Base-by-base conservation (phyloP, 2,888 invertebrate genomes). In the Drosophila kanekoi region DNA sequence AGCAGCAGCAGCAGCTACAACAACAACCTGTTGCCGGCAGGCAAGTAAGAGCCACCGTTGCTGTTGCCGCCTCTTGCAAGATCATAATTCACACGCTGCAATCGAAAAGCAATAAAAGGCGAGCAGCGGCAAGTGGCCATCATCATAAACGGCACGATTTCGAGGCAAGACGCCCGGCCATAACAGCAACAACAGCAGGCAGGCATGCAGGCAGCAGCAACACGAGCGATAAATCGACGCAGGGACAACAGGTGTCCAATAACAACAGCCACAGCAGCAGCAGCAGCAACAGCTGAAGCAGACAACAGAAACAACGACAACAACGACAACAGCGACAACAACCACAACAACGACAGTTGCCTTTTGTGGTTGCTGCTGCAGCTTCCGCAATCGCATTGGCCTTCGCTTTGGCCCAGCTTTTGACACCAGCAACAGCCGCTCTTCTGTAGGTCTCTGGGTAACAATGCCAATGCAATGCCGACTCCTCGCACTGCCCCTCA, bases 1-100 rank as follows among this genome's bases (percentile, higher is more conserved):
- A 71, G 33, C 64, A 56, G 10, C 59, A 60, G 20, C 65, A 52
- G 13, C 72, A 61, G 47, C 58, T 40, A n/a, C 45, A 58, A 4
- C 45, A 60, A 14, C 68, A 58, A 63, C 79, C 77, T 74, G 63
- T 64, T 81, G 76, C 66, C 58, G 37, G 40, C 45, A 48, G 49
- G 40, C 33, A 44, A 37, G 14, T 63, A 61, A 61, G 49, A 53
- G 38, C 20, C 60, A 59, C 38, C 60, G 13, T 13, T 60, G 40
- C 38, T 61, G 40, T 38, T 38, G 62, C n/a, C 57, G 35, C 41
- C 76, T 56, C 49, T 72, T 58, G 63, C 61, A 72, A 68, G 79
- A 72, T 79, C 79, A 84, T 83, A 83, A 83, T 74, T 85, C 81
- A 83, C 84, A 72, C 66, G 51, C 51, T 70, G 64, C 72, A 77